Evolutionary conservation across 2,888 invertebrate genomes (phyloP), one percentile per base, ranked within the genome.

Genomic region (Drosophila mulleri): DNA sequence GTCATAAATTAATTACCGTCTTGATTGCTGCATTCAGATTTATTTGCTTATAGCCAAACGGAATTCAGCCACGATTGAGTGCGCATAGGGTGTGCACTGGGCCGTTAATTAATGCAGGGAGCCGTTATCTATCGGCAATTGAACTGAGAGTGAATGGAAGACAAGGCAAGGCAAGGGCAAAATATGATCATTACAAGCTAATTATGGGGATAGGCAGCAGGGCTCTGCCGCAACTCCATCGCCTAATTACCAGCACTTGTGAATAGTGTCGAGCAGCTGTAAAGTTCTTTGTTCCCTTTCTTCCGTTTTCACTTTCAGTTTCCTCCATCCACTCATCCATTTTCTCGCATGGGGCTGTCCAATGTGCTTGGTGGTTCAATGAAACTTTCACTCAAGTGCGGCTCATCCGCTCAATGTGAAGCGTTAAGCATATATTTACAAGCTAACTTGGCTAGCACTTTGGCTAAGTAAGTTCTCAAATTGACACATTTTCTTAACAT

Each of bases 351-450:
- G 16, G 29, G 20, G 44, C n/a, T 32, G 50, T 50, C 52, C 35
- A 37, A 14, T 61, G 52, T 14, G 41, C 42, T 50, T 50, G 58
- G 73, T 65, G 56, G 75, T 65, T 68, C 71, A 60, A 67, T 74
- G 50, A 61, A 67, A 80, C 65, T 78, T 67, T 71, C 69, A 56
- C 66, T 75, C 56, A 67, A 71, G 77, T 79, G 66, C 70, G 59
- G 54, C 72, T 73, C 65, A 58, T 63, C 67, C 47, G 53, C 53
- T 66, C 37, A 52, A 61, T 76, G 73, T 73, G 63, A 73, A 71
- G 63, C 66, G 69, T 66, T 70, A 73, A 75, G 70, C 82, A 83
- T 75, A 83, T 75, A 78, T 83, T 83, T 84, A 78, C 75, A 67
- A 60, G 71, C 75, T 83, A 67, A 76, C 72, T 84, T 81, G 76